These are phyloP conservation scores for Artibeus lituratus DNA, from an alignment of 2,797 vertebrate genomes.

Conservation along the genomic window DNA sequence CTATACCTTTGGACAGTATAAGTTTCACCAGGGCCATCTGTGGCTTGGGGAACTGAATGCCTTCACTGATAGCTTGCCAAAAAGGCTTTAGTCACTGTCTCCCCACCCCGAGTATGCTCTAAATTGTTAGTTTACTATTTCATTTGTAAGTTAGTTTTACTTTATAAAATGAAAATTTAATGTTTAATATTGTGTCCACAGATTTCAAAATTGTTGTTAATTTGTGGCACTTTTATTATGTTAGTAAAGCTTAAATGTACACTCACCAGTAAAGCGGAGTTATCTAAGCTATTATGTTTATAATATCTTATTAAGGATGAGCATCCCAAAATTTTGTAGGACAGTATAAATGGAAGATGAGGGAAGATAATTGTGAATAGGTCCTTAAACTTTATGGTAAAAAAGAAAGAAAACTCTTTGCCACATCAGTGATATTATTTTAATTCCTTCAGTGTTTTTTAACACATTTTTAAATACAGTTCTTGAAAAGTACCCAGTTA, in stretches of 20 bases:
- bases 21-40: neutral
- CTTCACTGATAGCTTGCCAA: neutral
- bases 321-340: neutral
- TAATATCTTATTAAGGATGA: neutral
- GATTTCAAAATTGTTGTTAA: slow-evolving; percentile 46
- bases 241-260: neutral
- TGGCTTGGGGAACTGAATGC: neutral
- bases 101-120: neutral
- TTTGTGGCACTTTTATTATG: neutral
- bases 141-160: slow-evolving; percentile 7
- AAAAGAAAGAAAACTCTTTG: slow-evolving; percentile 33
- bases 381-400: neutral
- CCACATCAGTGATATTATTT: slow-evolving; percentile 51
- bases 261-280: neutral
- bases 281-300: neutral
- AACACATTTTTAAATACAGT: slow-evolving; percentile 57
- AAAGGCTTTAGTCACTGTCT: neutral
- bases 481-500: slow-evolving; percentile 68
- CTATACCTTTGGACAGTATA: neutral
- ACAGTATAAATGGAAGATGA: slow-evolving; percentile 37
- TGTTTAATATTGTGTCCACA: slow-evolving; percentile 16
- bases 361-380: slow-evolving; percentile 35
- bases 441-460: slow-evolving; percentile 56
- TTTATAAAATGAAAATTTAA: slow-evolving; percentile 46
- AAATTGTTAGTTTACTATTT: slow-evolving; percentile 37